phyloP scores from a whole-genome alignment of 2,113 vertebrate genomes.

The Coryphaenoides rupestris region DNA sequence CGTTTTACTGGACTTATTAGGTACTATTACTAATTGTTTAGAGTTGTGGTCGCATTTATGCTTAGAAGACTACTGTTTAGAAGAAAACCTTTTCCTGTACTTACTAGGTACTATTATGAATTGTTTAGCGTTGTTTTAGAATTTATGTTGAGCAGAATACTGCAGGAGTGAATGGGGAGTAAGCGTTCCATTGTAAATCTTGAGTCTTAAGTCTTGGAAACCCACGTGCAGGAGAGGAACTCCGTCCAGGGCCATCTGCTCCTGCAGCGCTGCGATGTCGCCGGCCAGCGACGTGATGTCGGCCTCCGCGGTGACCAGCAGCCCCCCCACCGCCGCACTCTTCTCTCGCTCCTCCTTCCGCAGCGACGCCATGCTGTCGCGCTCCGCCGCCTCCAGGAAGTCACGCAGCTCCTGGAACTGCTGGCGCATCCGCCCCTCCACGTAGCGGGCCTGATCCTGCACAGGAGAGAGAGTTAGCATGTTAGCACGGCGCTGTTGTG shows the following conservation, averaged over 20 bases:
- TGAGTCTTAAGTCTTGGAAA: not conserved
- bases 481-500: too few relatives aligned
- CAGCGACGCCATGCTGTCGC: slow-evolving; percentile 47
- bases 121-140: too few relatives aligned
- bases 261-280: slow-evolving; percentile 53
- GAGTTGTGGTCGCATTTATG: too few relatives aligned
- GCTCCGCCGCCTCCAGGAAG: slow-evolving; percentile 57
- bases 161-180: too few relatives aligned
- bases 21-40: too few relatives aligned
- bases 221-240: slow-evolving; percentile 57
- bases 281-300: slow-evolving; percentile 42
- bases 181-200: too few relatives aligned
- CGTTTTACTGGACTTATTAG: too few relatives aligned
- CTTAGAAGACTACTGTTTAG: too few relatives aligned
- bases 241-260: slow-evolving; percentile 45
- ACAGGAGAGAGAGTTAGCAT: not conserved
- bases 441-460: slow-evolving; percentile 58
- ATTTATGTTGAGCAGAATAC: too few relatives aligned
- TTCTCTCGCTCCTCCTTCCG: slow-evolving; percentile 57
- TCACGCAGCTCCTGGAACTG: slow-evolving; percentile 61
- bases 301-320: slow-evolving; percentile 38
- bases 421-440: slow-evolving; percentile 47
- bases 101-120: too few relatives aligned
- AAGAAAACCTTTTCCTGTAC: too few relatives aligned
- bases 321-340: slow-evolving; percentile 34